Evolutionary conservation across 2,888 invertebrate species (phyloP).

Genomic region (Sclerodermus sp.): DNA sequence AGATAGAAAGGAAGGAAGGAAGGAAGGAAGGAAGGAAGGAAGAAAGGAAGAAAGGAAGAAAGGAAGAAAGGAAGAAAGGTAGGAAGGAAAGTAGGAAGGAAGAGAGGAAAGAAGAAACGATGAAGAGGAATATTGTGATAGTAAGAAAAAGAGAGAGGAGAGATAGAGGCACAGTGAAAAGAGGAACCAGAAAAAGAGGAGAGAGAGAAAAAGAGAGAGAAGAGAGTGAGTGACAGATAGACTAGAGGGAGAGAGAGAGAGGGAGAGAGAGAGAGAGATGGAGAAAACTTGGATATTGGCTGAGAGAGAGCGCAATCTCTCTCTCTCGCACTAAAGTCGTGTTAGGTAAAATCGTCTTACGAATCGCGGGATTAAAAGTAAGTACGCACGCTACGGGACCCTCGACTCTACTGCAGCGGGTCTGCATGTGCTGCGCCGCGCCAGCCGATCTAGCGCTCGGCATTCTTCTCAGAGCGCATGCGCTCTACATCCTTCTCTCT

Average conservation of each 20-base stretch:
- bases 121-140: not conserved
- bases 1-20: constrained; percentile 5
- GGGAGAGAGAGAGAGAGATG: constrained; percentile 5
- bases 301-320: constrained; percentile 10
- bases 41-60: not conserved
- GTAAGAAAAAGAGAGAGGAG: constrained; percentile 7
- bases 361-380: constrained; percentile 26
- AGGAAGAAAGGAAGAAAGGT: constrained; percentile 7
- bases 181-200: not conserved
- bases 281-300: not conserved
- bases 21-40: constrained; percentile 3
- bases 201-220: not conserved
- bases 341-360: constrained; percentile 25
- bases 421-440: constrained; percentile 34
- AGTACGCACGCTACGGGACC: constrained; percentile 44
- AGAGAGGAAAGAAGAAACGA: not conserved
- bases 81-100: not conserved
- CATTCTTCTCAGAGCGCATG: constrained; percentile 13
- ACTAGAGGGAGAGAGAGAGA: constrained; percentile 5
- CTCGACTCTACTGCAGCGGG: constrained; percentile 47
- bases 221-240: not conserved
- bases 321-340: constrained; percentile 22
- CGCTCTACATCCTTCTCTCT: not conserved
- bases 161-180: not conserved
- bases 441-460: too few relatives aligned